Evolutionary conservation across 2,113 vertebrate genomes (phyloP).

Genomic region (Ornithorhynchus anatinus): DNA sequence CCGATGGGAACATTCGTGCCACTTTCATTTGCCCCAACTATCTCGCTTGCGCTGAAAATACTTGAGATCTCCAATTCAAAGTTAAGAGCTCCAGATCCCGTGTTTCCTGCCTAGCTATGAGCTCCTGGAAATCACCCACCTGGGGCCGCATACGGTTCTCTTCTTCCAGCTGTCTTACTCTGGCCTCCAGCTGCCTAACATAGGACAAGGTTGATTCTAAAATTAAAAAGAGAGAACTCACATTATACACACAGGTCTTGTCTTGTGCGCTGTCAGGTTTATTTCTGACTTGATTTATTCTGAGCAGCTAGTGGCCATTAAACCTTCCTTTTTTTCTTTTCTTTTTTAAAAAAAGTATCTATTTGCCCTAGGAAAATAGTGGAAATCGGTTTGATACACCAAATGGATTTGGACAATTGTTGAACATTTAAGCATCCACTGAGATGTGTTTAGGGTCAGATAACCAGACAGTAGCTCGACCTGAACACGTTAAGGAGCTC

Average conservation of each 20-base stretch:
- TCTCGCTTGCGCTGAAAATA: slow-evolving; percentile 11
- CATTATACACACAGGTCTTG: slow-evolving; percentile 73
- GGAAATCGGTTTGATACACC: neutral
- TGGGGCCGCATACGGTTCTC: slow-evolving; percentile 83
- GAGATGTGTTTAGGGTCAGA: neutral
- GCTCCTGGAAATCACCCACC: slow-evolving; percentile 75
- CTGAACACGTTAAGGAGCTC: neutral
- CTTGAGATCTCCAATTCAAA: slow-evolving; percentile 35
- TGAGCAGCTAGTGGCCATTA: slow-evolving; percentile 23
- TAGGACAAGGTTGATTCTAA: slow-evolving; percentile 85
- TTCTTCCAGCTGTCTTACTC: slow-evolving; percentile 85
- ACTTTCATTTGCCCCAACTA: too few relatives aligned
- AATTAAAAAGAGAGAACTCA: slow-evolving; percentile 76
- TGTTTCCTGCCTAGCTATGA: slow-evolving; percentile 59
- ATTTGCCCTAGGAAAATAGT: slow-evolving; percentile 10
- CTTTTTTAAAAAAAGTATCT: too few relatives aligned
- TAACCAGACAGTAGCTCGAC: neutral
- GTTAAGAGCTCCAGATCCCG: slow-evolving; percentile 19
- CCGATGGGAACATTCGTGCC: too few relatives aligned
- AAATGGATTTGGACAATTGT: neutral
- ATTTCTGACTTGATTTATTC: slow-evolving; percentile 29
- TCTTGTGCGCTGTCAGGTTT: slow-evolving; percentile 35
- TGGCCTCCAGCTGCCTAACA: slow-evolving; percentile 86
- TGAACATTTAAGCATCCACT: neutral
- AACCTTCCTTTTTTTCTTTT: too few relatives aligned